These are phyloP conservation scores for Drosophila merina DNA, from an alignment of 2,888 invertebrate genomes.

Conservation along the genomic window DNA sequence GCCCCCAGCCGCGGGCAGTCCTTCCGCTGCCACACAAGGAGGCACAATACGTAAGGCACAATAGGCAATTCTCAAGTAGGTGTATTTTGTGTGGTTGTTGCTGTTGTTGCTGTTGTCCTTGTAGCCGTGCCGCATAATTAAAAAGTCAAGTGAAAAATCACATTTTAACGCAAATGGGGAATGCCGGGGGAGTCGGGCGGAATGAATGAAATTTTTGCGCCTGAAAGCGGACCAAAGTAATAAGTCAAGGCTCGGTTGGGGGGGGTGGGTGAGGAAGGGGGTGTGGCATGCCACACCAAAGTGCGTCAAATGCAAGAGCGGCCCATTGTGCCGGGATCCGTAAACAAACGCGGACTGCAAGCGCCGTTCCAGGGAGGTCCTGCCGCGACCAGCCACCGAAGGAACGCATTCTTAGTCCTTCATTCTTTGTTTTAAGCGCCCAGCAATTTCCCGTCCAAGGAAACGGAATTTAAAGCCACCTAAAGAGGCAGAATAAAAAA, in stretches of 20 bases:
- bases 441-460: constrained; percentile 56
- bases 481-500: constrained; percentile 16
- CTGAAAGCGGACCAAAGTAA: constrained; percentile 75
- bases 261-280: constrained; percentile 7
- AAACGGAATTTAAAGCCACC: constrained; percentile 1
- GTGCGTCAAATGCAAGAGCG: constrained; percentile 73
- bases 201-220: constrained; percentile 77
- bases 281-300: constrained; percentile 47
- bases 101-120: constrained; percentile 42
- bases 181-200: constrained; percentile 41
- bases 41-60: constrained; percentile 17
- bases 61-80: constrained; percentile 67
- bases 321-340: constrained; percentile 52
- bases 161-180: constrained; percentile 71
- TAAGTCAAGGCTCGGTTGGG: constrained; percentile 44
- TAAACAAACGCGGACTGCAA: constrained; percentile 55
- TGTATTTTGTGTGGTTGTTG: constrained; percentile 63
- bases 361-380: constrained; percentile 60
- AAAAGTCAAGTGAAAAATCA: constrained; percentile 81
- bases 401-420: constrained; percentile 14
- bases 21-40: background rate
- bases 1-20: background rate
- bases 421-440: constrained; percentile 30
- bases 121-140: constrained; percentile 69
- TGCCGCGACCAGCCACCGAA: constrained; percentile 48